These are phyloP conservation scores for Squalus acanthias DNA, from an alignment of 2,797 vertebrate species.

Conservation along the genomic window DNA sequence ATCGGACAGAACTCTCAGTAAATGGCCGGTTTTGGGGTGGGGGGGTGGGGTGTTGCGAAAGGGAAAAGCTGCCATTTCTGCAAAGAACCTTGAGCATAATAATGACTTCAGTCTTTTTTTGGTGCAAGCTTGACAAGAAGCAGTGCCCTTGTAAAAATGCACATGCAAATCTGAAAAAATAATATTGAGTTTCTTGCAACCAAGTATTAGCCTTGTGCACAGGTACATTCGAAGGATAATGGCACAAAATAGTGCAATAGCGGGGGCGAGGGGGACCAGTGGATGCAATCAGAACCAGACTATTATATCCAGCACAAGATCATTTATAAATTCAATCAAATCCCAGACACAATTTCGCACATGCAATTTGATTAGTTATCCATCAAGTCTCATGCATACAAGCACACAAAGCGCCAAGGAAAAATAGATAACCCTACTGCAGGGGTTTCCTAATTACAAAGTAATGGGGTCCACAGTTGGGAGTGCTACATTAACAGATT, in stretches of 20 bases:
- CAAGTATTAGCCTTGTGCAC: not conserved
- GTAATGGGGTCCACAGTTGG: not conserved
- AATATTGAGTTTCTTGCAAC: not conserved
- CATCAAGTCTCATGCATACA: not conserved
- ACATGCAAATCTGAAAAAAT: too few species aligned
- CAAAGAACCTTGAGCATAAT: not conserved
- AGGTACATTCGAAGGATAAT: not conserved
- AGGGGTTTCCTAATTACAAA: not conserved
- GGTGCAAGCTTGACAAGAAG: not conserved
- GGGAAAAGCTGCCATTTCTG: not conserved
- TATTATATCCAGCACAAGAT: not conserved
- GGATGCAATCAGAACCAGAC: not conserved
- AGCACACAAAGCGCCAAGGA: not conserved
- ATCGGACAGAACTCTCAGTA: not conserved
- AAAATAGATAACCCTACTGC: not conserved
- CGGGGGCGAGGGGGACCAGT: not conserved
- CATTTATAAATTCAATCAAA: constrained; percentile 19
- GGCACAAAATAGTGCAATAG: not conserved
- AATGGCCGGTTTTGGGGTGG: not conserved
- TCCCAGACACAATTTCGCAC: not conserved
- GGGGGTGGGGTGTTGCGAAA: too few species aligned
- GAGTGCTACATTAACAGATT: not conserved
- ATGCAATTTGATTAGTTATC: not conserved
- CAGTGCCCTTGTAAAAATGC: not conserved
- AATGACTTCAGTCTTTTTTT: not conserved